Base-by-base conservation (phyloP, 2,797 vertebrate genomes). In the Orestias chungarensis region DNA sequence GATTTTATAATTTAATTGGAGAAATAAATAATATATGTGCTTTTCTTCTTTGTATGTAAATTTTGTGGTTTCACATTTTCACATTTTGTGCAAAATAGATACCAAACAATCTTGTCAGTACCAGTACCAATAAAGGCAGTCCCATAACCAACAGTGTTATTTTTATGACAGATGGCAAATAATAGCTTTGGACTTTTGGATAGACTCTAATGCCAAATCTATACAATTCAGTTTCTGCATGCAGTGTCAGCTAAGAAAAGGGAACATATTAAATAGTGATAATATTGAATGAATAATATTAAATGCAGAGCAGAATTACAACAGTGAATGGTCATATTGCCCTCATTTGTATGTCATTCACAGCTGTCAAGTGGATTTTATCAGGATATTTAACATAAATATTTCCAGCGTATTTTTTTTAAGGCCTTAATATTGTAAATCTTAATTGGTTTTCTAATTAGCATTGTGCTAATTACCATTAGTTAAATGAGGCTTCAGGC, bases 401-500 rank as follows among this genome's bases (percentile, higher is more conserved):
- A 38, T 40, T 40, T 20, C 33, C 25, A 12, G 10, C 23, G 35
- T 40, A 62, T 33, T 35, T 33, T 12, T 61, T 61, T 38, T n/a
- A 38, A n/a, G 20, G 20, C 10, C 40, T n/a, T 40, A 62, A 7
- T 62, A 23, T n/a, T 62, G 35, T 62, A 35, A 23, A n/a, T 62
- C 59, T 62, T 40, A 62, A 40, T 62, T 62, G 25, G 35, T 62
- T 20, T 62, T 33, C 12, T 62, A 40, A 62, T 62, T 62, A n/a
- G 40, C 35, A 38, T 20, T 18, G 23, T 40, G 35, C 59, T 40
- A 62, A 62, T 40, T 40, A 40, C 12, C 59, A 15, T 25, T 40
- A 40, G 25, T 38, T 40, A 35, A 62, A n/a, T 35, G 40, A 20
- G 15, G 35, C 59, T 40, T n/a, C 40, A 23, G 11, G 0, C 23